phyloP scores from a whole-genome alignment of 2,113 vertebrate genomes.

The Murina feae region DNA sequence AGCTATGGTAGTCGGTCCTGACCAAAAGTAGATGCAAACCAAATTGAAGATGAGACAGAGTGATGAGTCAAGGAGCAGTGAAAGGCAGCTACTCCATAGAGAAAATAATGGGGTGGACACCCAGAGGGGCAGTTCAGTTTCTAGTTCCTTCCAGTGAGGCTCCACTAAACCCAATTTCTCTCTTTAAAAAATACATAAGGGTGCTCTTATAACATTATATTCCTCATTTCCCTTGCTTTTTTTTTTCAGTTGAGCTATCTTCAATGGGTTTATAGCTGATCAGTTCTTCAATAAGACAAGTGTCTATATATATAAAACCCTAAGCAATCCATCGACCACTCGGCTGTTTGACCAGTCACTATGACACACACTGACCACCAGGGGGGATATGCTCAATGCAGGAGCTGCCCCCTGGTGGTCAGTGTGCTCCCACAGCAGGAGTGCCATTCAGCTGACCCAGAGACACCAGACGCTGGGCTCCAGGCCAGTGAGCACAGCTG shows the following conservation, averaged over 20 bases:
- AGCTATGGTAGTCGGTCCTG: background rate
- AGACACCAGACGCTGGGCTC: too few relatives aligned
- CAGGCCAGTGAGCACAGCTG: too few relatives aligned
- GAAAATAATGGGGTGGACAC: background rate
- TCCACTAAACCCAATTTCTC: background rate
- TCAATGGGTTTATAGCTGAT: background rate
- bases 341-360: too few relatives aligned
- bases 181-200: background rate
- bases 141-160: background rate
- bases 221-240: background rate
- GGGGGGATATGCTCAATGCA: too few relatives aligned
- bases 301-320: too few relatives aligned
- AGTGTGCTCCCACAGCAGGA: too few relatives aligned
- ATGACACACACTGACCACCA: too few relatives aligned
- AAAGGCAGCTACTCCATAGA: background rate
- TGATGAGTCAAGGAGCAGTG: background rate
- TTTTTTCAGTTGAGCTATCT: background rate
- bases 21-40: background rate
- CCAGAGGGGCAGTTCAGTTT: too few relatives aligned
- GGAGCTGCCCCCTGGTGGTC: too few relatives aligned
- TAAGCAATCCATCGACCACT: too few relatives aligned
- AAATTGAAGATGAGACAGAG: background rate
- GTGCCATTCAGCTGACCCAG: too few relatives aligned
- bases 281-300: background rate
- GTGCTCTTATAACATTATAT: background rate